Evolutionary conservation across 2,888 invertebrate genomes (phyloP).

Genomic region (Diplazon laetatorius): DNA sequence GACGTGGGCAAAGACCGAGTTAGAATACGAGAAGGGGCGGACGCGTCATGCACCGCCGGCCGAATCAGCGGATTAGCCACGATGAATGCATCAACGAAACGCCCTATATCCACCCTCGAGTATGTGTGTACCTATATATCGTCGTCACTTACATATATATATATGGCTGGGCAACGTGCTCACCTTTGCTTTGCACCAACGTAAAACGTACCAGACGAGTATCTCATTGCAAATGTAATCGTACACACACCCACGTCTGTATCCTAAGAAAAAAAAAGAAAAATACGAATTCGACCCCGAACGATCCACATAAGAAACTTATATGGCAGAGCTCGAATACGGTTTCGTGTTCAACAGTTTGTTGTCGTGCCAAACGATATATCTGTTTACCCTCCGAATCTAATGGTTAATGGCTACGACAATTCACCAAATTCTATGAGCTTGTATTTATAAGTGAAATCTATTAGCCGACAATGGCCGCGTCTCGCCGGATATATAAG

Average conservation of each 20-base stretch:
- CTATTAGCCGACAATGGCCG: slow-evolving; percentile 63
- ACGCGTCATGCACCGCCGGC: slow-evolving; percentile 70
- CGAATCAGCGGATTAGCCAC: slow-evolving; percentile 80
- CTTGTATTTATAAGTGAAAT: slow-evolving; percentile 70
- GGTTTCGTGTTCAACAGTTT: slow-evolving; percentile 52
- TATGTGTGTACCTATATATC: slow-evolving; percentile 20
- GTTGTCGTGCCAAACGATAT: slow-evolving; percentile 42
- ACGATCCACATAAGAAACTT: slow-evolving; percentile 24
- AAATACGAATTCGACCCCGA: slow-evolving; percentile 38
- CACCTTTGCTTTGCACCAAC: slow-evolving; percentile 39
- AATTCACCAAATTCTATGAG: slow-evolving; percentile 66
- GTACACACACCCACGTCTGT: slow-evolving; percentile 1
- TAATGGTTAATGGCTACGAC: slow-evolving; percentile 71
- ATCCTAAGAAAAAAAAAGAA: slow-evolving; percentile 23
- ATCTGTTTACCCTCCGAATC: slow-evolving; percentile 68
- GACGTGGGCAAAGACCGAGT: slow-evolving; percentile 49
- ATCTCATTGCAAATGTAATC: slow-evolving; percentile 16
- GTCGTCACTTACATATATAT: slow-evolving; percentile 31
- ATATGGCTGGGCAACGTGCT: neutral
- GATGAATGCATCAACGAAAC: slow-evolving; percentile 67
- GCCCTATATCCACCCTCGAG: slow-evolving; percentile 66
- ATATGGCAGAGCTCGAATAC: slow-evolving; percentile 44
- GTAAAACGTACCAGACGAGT: slow-evolving; percentile 33
- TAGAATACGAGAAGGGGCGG: slow-evolving; percentile 72
- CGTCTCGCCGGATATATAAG: too few relatives aligned